Evolutionary conservation across 2,797 vertebrate genomes (phyloP), one percentile per base, ranked within the genome.

Genomic region (Coreius guichenoti): DNA sequence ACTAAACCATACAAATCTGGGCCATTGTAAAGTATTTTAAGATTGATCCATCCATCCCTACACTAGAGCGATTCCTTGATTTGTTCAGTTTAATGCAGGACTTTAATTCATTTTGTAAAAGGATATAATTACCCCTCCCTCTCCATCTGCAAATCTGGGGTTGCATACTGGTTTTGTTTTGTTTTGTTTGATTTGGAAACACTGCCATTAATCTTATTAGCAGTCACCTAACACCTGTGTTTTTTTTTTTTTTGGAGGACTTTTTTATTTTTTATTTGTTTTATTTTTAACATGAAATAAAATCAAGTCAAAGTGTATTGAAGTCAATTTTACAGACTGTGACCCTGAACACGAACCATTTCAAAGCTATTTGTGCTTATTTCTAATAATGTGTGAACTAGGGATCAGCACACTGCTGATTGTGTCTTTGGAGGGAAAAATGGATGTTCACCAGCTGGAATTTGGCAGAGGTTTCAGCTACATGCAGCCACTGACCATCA

Each of bases 401-500:
- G 98, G 96, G 1, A 65, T 98, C 87, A 92, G 91, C 81, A 93
- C 95, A 17, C 92, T 99, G 88, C 89, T 98, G 4, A 47, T 93
- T 0, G 91, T 97, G 88, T 96, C 95, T n/a, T 89, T 99, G 92
- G 96, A 96, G 76, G 94, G 92, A 43, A n/a, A 92, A 4, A 83
- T 91, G 45, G 93, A 95, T 68, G 92, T 98, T 81, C 94, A 94
- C 90, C 94, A 95, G 91, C 82, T 97, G 76, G 96, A 98, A 87
- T 98, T 98, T 79, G 98, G 97, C 36, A 93, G 97, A 91, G 97
- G 97, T 0, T 97, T 97, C 58, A 89, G 88, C 2, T 97, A 97
- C 90, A 92, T 89, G 0, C 89, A 95, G 43, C 96, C 94, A 39
- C 92, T 98, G 86, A 95, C 91, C 80, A 91, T 96, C 86, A 92